Evolutionary conservation across 2,888 invertebrate species (phyloP).

Genomic region (Nephrotoma guestfalica): DNA sequence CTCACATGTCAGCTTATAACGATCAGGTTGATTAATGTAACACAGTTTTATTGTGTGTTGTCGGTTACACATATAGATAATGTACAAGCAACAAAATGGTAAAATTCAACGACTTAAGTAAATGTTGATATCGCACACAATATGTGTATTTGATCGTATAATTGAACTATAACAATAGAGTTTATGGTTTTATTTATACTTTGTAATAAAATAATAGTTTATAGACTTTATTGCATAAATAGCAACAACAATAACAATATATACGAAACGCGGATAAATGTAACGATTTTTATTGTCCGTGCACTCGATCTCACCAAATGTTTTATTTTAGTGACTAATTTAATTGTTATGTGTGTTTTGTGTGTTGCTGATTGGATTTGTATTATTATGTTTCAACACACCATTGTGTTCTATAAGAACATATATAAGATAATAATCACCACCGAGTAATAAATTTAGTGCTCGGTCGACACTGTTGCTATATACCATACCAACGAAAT

Average conservation of each 20-base stretch:
- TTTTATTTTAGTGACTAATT: background rate
- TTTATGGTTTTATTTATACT: background rate
- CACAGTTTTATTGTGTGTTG: background rate
- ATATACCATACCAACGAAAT: too few relatives aligned
- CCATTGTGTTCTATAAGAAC: background rate
- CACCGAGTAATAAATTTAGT: background rate
- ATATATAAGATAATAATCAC: background rate
- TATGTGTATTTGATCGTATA: background rate
- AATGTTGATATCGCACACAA: background rate
- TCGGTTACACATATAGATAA: background rate
- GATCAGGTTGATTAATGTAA: background rate
- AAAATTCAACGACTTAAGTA: background rate
- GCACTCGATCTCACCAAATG: background rate
- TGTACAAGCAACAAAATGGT: background rate
- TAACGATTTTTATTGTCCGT: background rate
- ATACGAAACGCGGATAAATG: background rate
- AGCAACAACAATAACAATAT: background rate
- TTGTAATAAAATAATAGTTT: background rate
- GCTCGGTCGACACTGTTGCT: background rate
- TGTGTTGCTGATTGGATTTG: background rate
- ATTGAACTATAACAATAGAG: background rate
- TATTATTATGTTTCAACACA: background rate
- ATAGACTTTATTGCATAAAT: background rate
- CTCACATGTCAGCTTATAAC: background rate
- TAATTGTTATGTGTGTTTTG: background rate